These are phyloP conservation scores for Pelusios castaneus DNA, from an alignment of 2,113 vertebrate species.

Conservation along the genomic window DNA sequence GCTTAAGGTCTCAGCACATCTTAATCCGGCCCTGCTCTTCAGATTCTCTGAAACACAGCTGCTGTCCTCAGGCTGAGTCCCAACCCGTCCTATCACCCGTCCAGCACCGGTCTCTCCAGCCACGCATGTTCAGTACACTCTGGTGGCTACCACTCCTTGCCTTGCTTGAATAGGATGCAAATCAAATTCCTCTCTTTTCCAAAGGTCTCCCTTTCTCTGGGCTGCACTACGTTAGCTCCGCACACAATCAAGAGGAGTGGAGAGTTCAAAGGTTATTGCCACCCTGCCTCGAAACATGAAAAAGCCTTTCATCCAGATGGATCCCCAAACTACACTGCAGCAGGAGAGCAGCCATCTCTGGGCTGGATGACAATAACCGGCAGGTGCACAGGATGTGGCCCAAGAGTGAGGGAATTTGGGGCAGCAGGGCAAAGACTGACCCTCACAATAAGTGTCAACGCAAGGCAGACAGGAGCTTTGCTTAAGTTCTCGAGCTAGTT, in stretches of 20 bases:
- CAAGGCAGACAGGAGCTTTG: neutral
- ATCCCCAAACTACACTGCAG: neutral
- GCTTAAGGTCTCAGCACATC: no score
- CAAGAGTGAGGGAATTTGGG: neutral
- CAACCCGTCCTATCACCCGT: neutral
- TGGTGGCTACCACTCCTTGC: accelerated
- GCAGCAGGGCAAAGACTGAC: neutral
- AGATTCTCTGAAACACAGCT: neutral
- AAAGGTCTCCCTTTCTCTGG: accelerated
- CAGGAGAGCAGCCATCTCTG: neutral
- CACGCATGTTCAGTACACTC: neutral
- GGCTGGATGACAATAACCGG: neutral
- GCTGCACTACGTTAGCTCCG: neutral
- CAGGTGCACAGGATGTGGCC: neutral
- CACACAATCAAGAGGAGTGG: neutral
- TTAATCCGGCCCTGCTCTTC: neutral
- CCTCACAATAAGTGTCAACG: neutral
- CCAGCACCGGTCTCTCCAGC: neutral
- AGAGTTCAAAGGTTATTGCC: neutral
- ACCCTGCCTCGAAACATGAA: neutral
- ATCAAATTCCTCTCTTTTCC: neutral
- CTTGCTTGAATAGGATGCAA: neutral
- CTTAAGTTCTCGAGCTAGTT: neutral
- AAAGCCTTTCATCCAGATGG: neutral
- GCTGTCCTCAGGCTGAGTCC: neutral